A percentile compares a stretch with the other conserved stretches of the same genome.
Conservation (phyloP, 2,888 invertebrate species). For the Sisyra nigra region DNA sequence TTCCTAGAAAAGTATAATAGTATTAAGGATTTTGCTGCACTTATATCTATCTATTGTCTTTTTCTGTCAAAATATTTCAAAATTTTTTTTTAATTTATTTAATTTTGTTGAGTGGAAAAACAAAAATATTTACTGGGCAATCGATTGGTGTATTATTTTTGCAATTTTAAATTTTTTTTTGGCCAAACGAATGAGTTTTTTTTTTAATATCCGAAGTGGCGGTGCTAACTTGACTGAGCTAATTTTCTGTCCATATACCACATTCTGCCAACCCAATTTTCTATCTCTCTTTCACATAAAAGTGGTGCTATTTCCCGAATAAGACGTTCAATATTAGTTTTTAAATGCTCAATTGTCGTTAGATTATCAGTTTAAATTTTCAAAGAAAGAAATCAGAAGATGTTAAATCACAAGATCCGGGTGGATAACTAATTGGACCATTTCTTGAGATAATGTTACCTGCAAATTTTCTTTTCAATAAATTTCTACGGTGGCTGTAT, state of each 20-base stretch:
- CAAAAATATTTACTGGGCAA: too few species aligned
- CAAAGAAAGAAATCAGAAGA: not conserved
- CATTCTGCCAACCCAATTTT: not conserved
- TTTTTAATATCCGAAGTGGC: too few species aligned
- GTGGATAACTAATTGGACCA: not conserved
- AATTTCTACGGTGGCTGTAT: not conserved
- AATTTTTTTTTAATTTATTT: too few species aligned
- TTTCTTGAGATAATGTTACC: not conserved
- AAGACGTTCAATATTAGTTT: not conserved
- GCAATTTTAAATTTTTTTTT: too few species aligned
- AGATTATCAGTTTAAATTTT: not conserved
- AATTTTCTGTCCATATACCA: slow-evolving; percentile 2
- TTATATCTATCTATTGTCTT: too few species aligned
- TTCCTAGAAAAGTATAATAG: too few species aligned
- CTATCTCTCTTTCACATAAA: not conserved
- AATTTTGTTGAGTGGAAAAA: too few species aligned
- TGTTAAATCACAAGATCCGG: not conserved
- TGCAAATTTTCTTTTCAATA: not conserved
- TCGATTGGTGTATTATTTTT: too few species aligned
- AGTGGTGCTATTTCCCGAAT: not conserved
- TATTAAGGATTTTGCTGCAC: too few species aligned
- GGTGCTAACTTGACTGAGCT: too few species aligned
- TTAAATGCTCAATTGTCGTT: not conserved
- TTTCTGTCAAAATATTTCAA: too few species aligned
- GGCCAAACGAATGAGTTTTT: too few species aligned